These are phyloP conservation scores for Crioceris asparagi DNA, from an alignment of 2,888 invertebrate genomes.

Conservation along the genomic window DNA sequence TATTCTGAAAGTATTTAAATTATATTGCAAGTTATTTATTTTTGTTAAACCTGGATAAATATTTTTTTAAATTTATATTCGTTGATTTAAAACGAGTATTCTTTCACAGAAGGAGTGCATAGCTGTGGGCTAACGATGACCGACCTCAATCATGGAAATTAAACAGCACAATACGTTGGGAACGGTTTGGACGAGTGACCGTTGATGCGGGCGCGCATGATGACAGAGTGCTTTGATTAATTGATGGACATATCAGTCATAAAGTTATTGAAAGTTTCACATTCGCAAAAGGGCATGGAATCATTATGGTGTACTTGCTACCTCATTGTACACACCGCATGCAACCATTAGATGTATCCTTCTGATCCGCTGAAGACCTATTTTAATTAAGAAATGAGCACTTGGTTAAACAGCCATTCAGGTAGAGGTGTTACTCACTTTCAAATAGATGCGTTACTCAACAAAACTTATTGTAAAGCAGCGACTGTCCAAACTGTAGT, in stretches of 20 bases:
- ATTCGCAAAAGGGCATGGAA: neutral
- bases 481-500: slow-evolving; percentile 1
- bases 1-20: no score
- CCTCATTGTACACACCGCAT: neutral
- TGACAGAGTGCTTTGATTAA: neutral
- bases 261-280: neutral
- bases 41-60: no score
- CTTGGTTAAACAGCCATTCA: slow-evolving; percentile 1
- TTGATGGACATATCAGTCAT: neutral
- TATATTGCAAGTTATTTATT: no score
- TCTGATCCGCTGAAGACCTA: neutral
- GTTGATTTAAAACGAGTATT: no score
- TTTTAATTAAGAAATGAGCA: neutral
- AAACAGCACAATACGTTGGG: no score
- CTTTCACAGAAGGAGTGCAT: no score
- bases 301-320: neutral
- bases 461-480: slow-evolving; percentile 3
- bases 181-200: no score
- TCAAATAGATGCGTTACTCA: slow-evolving; percentile 2
- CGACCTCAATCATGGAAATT: no score
- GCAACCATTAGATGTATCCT: slow-evolving; percentile 2
- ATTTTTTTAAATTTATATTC: no score
- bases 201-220: no score
- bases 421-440: slow-evolving; percentile 1
- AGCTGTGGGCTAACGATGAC: no score